Evolutionary conservation across 2,113 vertebrate genomes (phyloP).

Genomic region (Sinocyclocheilus rhinocerous): DNA sequence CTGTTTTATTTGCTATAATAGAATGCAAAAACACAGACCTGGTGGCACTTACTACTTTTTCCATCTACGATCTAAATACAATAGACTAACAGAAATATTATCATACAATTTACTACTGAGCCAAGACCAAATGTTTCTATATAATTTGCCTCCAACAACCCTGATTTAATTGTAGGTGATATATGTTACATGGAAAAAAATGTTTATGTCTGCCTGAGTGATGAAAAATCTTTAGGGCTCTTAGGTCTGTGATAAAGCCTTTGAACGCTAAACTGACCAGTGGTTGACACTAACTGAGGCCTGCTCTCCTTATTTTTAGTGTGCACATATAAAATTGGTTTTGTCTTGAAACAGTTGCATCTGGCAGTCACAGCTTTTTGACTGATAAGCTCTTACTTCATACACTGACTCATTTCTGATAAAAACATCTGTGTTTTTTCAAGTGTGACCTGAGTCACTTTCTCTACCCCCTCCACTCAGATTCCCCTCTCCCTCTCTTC

Average conservation of each 20-base stretch:
- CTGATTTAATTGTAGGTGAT: background rate
- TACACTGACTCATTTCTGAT: slow-evolving; percentile 75
- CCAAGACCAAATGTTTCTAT: background rate
- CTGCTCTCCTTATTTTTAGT: slow-evolving; percentile 48
- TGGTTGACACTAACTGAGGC: slow-evolving; percentile 41
- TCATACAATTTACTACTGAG: background rate
- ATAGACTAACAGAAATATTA: background rate
- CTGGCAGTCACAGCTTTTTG: slow-evolving; percentile 68
- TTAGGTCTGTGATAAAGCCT: background rate
- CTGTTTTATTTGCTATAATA: slow-evolving; percentile 22
- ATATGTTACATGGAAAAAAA: background rate
- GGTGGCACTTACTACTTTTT: background rate
- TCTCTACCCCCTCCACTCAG: slow-evolving; percentile 24
- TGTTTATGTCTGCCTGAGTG: slow-evolving; percentile 25
- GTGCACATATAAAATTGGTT: slow-evolving; percentile 49
- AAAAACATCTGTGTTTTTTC: slow-evolving; percentile 76
- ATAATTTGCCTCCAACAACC: background rate
- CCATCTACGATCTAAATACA: background rate
- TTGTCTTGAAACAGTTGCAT: slow-evolving; percentile 68
- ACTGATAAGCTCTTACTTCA: slow-evolving; percentile 69
- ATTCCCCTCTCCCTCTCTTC: slow-evolving; percentile 21
- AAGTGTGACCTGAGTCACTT: slow-evolving; percentile 67
- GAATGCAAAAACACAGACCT: slow-evolving; percentile 12
- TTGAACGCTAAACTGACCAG: slow-evolving; percentile 48
- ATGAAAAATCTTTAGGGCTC: background rate